A percentile compares a stretch with the other conserved stretches of the same genome.
Conservation (phyloP, 1,140 invertebrate species). For the Aphelinus certus region DNA sequence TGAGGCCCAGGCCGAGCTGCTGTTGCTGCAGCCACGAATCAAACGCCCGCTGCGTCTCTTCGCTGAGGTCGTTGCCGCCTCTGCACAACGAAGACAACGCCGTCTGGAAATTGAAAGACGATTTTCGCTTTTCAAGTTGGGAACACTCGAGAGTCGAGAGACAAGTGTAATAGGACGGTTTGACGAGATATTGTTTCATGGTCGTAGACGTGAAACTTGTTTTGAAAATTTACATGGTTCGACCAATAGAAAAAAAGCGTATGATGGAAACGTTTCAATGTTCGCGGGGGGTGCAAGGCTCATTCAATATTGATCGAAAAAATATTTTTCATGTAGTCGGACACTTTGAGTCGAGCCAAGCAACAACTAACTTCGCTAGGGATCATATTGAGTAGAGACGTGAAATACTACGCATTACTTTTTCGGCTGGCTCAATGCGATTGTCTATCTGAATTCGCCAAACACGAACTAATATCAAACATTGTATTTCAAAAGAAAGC, state of each 20-base stretch:
- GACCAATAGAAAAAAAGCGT: no score
- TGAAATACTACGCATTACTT: no score
- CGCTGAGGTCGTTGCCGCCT: constrained; percentile 76
- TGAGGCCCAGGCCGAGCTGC: constrained; percentile 68
- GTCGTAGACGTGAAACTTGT: no score
- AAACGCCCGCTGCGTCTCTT: constrained; percentile 80
- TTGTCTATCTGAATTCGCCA: no score
- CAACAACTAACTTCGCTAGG: no score
- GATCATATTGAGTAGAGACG: no score
- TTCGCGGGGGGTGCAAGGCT: not conserved
- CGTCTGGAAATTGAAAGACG: constrained; percentile 67
- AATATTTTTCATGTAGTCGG: not conserved
- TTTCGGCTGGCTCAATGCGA: no score
- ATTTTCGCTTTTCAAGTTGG: not conserved
- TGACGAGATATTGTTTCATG: no score
- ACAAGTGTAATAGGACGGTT: constrained; percentile 43
- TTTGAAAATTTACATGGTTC: no score
- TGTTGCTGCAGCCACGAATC: constrained; percentile 70
- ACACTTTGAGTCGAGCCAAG: not conserved
- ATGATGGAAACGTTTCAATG: no score
- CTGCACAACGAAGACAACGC: constrained; percentile 80
- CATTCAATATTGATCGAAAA: not conserved
- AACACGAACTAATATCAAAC: no score
- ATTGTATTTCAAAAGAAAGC: no score
- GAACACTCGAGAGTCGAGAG: not conserved